Evolutionary conservation across 2,113 vertebrate genomes (phyloP), one percentile per base, ranked within the genome.

Genomic region (Abramis brama): DNA sequence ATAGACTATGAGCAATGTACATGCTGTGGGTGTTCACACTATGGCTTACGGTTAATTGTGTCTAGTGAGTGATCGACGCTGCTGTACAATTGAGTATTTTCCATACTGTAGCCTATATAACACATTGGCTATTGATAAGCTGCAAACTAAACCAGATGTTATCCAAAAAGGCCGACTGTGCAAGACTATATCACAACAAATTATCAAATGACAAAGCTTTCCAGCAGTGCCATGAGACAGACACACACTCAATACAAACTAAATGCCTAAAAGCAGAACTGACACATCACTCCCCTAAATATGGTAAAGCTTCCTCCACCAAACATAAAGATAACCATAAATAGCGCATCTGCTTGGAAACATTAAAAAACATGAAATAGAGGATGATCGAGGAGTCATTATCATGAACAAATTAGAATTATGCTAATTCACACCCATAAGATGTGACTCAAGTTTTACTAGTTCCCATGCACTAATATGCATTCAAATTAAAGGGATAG

Each of bases 341-440:
- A 36, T 27, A 68, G 27, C 5, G 0, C 12, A 7, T 36, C 30
- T 19, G 9, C 9, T 5, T 39, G 33, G 21, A 39, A 10, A 39
- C 1, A 19, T 19, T 9, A 19, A 33, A 33, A 13, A 64, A 39
- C 19, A 71, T 43, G 6, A 43, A 39, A 39, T 39, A 70, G 33
- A 39, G 39, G 33, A 70, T 43, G 33, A 27, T 27, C 27, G 27
- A 23, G 21, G 9, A 71, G 17, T 71, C 33, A 71, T 43, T 43
- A 43, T 43, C 68, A 79, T 39, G 19, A 79, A 79, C 30, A n/a
- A 43, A 79, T 79, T 60, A 60, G n/a, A n/a, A 25, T 82, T 30
- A 82, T 43, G 52, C 76, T 50, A 74, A 79, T 6, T 43, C 77
- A 39, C 19, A n/a, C 76, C 33, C 52, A 23, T 23, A 5, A 11